Conservation (phyloP, 2,888 invertebrate genomes). For the Malacosoma neustria region DNA sequence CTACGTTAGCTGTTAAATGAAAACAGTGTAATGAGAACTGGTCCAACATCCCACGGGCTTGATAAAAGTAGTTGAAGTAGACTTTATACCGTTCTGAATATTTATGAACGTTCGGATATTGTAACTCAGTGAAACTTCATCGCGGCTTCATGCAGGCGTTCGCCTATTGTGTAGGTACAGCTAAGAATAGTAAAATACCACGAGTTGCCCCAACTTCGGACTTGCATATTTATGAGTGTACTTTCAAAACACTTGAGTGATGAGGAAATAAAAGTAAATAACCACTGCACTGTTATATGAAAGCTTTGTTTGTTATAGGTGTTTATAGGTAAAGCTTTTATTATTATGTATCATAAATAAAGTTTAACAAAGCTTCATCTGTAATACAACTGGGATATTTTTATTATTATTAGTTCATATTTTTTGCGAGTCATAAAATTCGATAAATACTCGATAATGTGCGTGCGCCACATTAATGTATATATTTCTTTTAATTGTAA, state of each 20-base stretch:
- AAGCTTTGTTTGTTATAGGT: slow-evolving; percentile 8
- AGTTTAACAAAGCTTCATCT: too few relatives aligned
- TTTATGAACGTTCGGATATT: slow-evolving; percentile 61
- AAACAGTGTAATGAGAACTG: slow-evolving; percentile 21
- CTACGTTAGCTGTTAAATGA: slow-evolving; percentile 20
- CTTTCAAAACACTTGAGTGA: slow-evolving; percentile 58
- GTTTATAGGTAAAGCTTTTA: too few relatives aligned
- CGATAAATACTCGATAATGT: too few relatives aligned
- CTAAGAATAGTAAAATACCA: slow-evolving; percentile 53
- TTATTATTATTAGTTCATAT: too few relatives aligned
- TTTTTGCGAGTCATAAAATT: too few relatives aligned
- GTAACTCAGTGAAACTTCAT: slow-evolving; percentile 47
- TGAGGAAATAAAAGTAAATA: slow-evolving; percentile 55
- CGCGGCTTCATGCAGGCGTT: slow-evolving; percentile 37
- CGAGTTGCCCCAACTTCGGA: slow-evolving; percentile 45
- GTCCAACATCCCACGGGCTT: slow-evolving; percentile 26
- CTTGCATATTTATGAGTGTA: slow-evolving; percentile 65
- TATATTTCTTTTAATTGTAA: too few relatives aligned
- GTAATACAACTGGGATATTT: too few relatives aligned
- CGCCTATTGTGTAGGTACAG: slow-evolving; percentile 47
- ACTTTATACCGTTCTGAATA: slow-evolving; percentile 50
- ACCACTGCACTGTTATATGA: slow-evolving; percentile 35
- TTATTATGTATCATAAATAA: too few relatives aligned
- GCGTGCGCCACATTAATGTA: too few relatives aligned
- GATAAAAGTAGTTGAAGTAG: slow-evolving; percentile 38